Evolutionary conservation across 2,797 vertebrate genomes (phyloP), one percentile per base, ranked within the genome.

Genomic region (Varecia variegata): DNA sequence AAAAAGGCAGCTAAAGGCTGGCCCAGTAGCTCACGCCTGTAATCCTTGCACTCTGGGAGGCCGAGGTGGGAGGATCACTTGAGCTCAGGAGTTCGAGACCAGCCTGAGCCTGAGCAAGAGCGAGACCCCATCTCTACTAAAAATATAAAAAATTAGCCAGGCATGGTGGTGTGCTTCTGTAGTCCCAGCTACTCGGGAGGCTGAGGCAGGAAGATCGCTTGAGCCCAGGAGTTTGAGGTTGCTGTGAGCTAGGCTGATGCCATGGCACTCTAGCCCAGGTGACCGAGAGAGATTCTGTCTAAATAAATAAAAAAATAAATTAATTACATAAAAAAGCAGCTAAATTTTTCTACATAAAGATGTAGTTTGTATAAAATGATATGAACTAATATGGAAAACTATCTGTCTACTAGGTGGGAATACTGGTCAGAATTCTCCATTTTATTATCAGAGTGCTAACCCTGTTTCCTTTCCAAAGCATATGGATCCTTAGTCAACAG

Each of bases 371-470:
- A 84, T 62, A 80, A 38, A 93, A 60, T 9, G 7, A 60, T 60
- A 60, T 32, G 35, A 93, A 73, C 83, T 92, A 67, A 82, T 86
- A 45, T 27, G 10, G 60, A 94, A 92, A 95, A 83, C 18, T 80
- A 27, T 60, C 5, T 81, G 13, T 79, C n/a, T 91, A n/a, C 43
- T 20, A 82, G 3, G 23, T 74, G 70, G 27, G 70, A 90, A 93
- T 2, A 21, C 7, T 40, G 13, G n/a, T 87, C 52, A 89, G 71
- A 92, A 92, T 81, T 91, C 47, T 70, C 43, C 32, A 71, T 25
- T 62, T 85, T 35, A 43, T 11, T 25, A 58, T 50, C 56, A 90
- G 74, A 93, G 89, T 79, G 47, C 65, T 79, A 90, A 58, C 18
- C 45, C 20, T 58, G 35, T 60, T 82, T 67, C 70, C 70, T 67